phyloP scores from a whole-genome alignment of 2,113 vertebrate species.

The Tyto alba region DNA sequence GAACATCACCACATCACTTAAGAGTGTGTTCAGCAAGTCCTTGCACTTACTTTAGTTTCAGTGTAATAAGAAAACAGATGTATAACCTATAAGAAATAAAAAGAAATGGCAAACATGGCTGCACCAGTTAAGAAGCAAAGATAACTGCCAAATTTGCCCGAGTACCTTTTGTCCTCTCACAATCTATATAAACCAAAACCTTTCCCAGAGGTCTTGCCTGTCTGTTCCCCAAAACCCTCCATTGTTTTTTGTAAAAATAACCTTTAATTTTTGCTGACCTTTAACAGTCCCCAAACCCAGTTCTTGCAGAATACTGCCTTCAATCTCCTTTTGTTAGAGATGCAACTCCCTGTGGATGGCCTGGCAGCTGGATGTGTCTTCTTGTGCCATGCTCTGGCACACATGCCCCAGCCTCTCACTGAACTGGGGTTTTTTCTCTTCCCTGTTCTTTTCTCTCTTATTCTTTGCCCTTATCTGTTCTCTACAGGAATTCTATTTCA shows the following conservation, averaged over 20 bases:
- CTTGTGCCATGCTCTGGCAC: constrained; percentile 13
- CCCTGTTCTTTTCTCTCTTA: not conserved
- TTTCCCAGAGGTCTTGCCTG: not conserved
- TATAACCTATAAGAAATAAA: not conserved
- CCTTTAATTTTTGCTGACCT: constrained; percentile 25
- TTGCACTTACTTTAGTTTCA: not conserved
- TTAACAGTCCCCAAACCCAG: not conserved
- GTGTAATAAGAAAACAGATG: not conserved
- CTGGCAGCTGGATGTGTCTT: constrained; percentile 11
- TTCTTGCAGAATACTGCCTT: not conserved
- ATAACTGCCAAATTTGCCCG: not conserved
- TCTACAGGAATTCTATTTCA: not conserved
- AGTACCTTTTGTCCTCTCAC: not conserved
- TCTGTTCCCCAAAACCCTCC: not conserved
- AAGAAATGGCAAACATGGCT: not conserved
- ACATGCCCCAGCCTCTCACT: not conserved
- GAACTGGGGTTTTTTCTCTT: not conserved
- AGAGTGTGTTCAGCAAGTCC: not conserved
- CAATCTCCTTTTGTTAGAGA: not conserved
- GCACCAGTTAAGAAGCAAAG: not conserved
- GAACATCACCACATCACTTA: not conserved
- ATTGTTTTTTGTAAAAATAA: constrained; percentile 10
- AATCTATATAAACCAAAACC: not conserved
- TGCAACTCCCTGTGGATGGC: not conserved
- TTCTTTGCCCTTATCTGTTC: constrained; percentile 31